These are phyloP conservation scores for Acrossocheilus wenchowensis DNA, from an alignment of 2,797 vertebrate genomes.

Conservation along the genomic window DNA sequence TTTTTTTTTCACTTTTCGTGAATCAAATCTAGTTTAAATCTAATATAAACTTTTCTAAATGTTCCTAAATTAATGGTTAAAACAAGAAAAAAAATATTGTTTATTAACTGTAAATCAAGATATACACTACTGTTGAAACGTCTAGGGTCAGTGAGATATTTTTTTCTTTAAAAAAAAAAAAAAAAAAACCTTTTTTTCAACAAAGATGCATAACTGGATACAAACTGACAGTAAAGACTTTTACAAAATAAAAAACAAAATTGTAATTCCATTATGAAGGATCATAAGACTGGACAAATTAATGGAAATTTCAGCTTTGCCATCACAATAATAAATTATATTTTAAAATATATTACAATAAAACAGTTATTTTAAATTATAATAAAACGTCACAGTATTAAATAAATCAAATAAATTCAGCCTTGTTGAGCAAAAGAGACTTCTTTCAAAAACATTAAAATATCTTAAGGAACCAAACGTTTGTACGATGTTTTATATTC, in stretches of 20 bases:
- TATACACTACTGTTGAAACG: too few relatives aligned
- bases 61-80: background rate
- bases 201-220: background rate
- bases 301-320: too few relatives aligned
- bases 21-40: background rate
- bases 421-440: background rate
- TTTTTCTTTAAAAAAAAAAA: background rate
- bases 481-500: background rate
- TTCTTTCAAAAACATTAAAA: background rate
- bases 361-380: background rate
- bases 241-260: too few relatives aligned
- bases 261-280: too few relatives aligned
- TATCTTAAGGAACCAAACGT: background rate
- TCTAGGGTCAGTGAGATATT: background rate
- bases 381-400: background rate
- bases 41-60: background rate
- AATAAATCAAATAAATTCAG: background rate
- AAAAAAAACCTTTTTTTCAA: background rate
- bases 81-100: background rate
- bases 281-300: too few relatives aligned
- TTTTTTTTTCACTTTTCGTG: background rate
- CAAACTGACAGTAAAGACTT: too few relatives aligned
- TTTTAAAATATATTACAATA: too few relatives aligned
- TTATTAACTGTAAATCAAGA: background rate
- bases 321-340: too few relatives aligned